phyloP scores from a whole-genome alignment of 2,888 invertebrate genomes.

The Encarsia formosa region DNA sequence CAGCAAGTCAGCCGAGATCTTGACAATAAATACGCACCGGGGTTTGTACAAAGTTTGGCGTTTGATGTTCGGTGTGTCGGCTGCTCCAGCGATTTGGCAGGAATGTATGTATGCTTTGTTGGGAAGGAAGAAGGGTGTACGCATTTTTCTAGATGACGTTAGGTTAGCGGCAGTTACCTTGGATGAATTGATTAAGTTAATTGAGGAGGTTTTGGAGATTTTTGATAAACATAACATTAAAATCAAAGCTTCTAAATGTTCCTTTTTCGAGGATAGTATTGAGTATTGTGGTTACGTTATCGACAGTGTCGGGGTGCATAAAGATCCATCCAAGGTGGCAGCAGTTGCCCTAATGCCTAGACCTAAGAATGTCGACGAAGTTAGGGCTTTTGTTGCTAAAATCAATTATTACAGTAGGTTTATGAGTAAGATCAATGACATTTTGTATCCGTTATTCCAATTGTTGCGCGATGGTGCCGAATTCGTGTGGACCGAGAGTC shows the following conservation, averaged over 20 bases:
- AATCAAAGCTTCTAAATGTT: constrained; percentile 3
- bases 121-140: not conserved
- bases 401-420: constrained; percentile 20
- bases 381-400: constrained; percentile 19
- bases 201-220: constrained; percentile 2
- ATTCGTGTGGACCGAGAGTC: constrained; percentile 6
- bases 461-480: not conserved
- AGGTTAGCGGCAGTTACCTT: not conserved
- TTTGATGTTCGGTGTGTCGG: not conserved
- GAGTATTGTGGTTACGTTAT: constrained; percentile 21
- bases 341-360: constrained; percentile 30
- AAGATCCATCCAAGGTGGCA: constrained; percentile 10
- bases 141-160: not conserved
- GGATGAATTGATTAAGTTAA: not conserved
- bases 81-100: constrained; percentile 4
- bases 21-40: constrained; percentile 21
- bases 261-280: constrained; percentile 14
- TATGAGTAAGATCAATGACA: constrained; percentile 10
- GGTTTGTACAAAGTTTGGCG: not conserved
- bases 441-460: constrained; percentile 8
- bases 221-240: constrained; percentile 3
- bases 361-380: constrained; percentile 15
- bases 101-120: not conserved
- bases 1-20: not conserved
- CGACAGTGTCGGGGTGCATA: constrained; percentile 18